Evolutionary conservation across 2,797 vertebrate genomes (phyloP), one percentile per base, ranked within the genome.

Genomic region (Poeciliopsis paucimaculata): DNA sequence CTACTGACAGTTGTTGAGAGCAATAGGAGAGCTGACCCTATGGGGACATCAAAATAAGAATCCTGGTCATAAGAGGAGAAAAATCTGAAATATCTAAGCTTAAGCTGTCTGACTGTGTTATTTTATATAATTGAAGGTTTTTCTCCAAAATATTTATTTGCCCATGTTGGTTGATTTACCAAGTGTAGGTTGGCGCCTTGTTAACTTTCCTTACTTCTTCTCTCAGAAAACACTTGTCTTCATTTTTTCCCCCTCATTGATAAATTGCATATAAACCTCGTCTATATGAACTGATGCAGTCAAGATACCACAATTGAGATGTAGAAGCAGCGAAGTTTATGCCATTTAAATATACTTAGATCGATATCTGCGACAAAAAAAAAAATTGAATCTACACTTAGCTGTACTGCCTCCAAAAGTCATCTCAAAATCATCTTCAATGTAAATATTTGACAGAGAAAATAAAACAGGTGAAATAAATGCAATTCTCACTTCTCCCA

Each of bases 401-500:
- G 80, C 95, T 90, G 90, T 92, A 91, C 89, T 87, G 94, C 93
- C 89, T 95, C 89, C 92, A 94, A 95, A 95, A 93, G 94, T 96
- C 94, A 92, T 93, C 89, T 95, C 91, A 96, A 53, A 94, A 96
- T 96, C 93, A 97, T 96, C 96, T 97, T 95, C 9, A 15, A 28
- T 96, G 94, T 94, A 97, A 96, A 96, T 96, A 93, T 26, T 88
- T 84, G 77, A 68, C 8, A 20, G 86, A 83, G 89, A 86, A 92
- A 94, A 93, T 81, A 89, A 91, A 82, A 91, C 87, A 87, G 86
- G 80, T 94, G 92, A 92, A 81, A 95, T 95, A 94, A 96, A 95
- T 93, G 90, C 94, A 94, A 96, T 96, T 95, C 94, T 95, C 94
- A 96, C 95, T 96, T 97, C 96, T 96, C 93, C 93, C 93, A 79